Conservation (phyloP, 2,797 vertebrate genomes). For the Liparis tanakae region DNA sequence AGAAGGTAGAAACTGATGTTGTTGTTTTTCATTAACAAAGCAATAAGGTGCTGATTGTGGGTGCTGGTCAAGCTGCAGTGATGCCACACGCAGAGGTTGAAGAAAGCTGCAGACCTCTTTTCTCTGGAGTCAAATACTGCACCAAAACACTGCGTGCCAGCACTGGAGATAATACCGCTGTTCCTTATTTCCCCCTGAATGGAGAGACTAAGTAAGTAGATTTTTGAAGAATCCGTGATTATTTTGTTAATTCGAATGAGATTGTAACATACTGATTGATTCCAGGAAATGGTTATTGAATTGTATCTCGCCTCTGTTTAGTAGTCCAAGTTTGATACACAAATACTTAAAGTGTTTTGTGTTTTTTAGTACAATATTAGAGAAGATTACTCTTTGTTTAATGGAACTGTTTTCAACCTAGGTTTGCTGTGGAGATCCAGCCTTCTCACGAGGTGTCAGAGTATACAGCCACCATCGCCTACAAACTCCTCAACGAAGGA, state of each 20-base stretch:
- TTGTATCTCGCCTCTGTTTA: background rate
- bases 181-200: constrained; percentile 87
- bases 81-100: constrained; percentile 73
- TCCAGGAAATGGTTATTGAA: background rate
- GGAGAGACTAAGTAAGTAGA: constrained; percentile 85
- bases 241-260: background rate
- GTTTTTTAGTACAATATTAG: background rate
- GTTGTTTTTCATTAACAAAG: constrained; percentile 73
- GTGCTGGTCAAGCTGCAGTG: constrained; percentile 67
- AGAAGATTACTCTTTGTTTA: background rate
- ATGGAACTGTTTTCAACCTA: constrained; percentile 54
- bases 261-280: background rate
- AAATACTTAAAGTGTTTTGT: background rate
- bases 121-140: constrained; percentile 87
- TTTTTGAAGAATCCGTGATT: constrained; percentile 6
- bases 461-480: constrained; percentile 86
- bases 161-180: constrained; percentile 62
- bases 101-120: constrained; percentile 79
- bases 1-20: constrained; percentile 7
- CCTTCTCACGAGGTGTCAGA: constrained; percentile 84
- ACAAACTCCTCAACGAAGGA: constrained; percentile 81
- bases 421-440: constrained; percentile 85
- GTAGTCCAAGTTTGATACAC: background rate
- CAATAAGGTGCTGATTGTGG: constrained; percentile 85
- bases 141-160: constrained; percentile 67